These are phyloP conservation scores for Caranx ignobilis DNA, from an alignment of 2,113 vertebrate genomes.

Conservation along the genomic window DNA sequence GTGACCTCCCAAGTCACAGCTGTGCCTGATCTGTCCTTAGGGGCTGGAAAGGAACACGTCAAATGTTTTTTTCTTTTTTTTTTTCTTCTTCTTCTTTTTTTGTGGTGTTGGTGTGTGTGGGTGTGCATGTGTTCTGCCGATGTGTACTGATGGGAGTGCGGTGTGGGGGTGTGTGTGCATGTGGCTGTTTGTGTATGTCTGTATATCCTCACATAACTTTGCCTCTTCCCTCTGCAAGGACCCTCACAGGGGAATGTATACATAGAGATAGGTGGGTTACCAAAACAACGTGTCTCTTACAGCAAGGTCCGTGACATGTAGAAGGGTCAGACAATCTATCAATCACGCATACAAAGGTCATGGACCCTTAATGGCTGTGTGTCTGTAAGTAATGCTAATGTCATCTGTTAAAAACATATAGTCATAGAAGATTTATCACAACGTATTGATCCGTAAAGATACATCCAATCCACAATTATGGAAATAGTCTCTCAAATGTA, in stretches of 20 bases:
- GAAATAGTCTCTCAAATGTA: constrained; percentile 46
- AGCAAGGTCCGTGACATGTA: constrained; percentile 57
- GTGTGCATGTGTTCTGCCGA: constrained; percentile 41
- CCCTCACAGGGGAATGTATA: constrained; percentile 58
- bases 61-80: constrained; percentile 65
- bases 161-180: constrained; percentile 8
- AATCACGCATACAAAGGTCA: constrained; percentile 77
- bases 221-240: constrained; percentile 36
- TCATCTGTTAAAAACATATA: constrained; percentile 78
- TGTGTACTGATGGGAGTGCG: constrained; percentile 28
- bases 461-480: constrained; percentile 60
- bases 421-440: constrained; percentile 70
- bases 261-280: constrained; percentile 69
- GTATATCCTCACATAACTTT: constrained; percentile 52
- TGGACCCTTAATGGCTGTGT: constrained; percentile 62
- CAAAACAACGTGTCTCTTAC: constrained; percentile 72
- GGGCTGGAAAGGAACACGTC: constrained; percentile 80
- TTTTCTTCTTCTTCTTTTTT: constrained; percentile 54
- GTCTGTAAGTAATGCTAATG: constrained; percentile 80
- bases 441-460: constrained; percentile 65
- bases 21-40: constrained; percentile 87
- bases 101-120: constrained; percentile 50
- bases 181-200: constrained; percentile 47
- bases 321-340: constrained; percentile 77
- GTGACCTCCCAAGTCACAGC: constrained; percentile 87